These are phyloP conservation scores for Bombylius discolor DNA, from an alignment of 2,888 invertebrate genomes.

Conservation along the genomic window DNA sequence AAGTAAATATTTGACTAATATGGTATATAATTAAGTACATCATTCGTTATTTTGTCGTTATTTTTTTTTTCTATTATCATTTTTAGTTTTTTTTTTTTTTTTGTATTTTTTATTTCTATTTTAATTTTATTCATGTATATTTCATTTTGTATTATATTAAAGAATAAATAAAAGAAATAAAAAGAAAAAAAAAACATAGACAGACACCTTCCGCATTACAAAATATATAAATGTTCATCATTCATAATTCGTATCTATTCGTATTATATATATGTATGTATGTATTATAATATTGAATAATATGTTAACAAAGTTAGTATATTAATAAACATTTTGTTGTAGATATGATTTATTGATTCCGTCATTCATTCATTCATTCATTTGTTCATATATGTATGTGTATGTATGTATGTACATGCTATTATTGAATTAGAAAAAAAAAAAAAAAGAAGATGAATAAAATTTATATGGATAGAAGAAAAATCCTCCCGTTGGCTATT, in stretches of 20 bases:
- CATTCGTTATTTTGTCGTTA: background rate
- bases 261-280: background rate
- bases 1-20: background rate
- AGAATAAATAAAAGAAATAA: no score
- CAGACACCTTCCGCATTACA: background rate
- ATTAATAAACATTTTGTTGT: constrained; percentile 7
- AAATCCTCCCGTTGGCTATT: background rate
- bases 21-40: background rate
- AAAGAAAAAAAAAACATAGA: background rate
- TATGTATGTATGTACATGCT: no score
- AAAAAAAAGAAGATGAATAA: no score
- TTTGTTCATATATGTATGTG: background rate
- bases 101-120: no score
- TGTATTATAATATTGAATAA: background rate
- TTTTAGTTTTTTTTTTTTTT: no score
- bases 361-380: constrained; percentile 7
- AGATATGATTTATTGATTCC: constrained; percentile 7
- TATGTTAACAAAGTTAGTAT: background rate
- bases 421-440: no score
- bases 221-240: no score
- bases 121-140: no score
- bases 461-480: background rate
- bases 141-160: no score
- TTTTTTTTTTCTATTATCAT: background rate
- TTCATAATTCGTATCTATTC: no score